Base-by-base conservation (phyloP, 2,888 invertebrate genomes). In the Maniola hyperantus region DNA sequence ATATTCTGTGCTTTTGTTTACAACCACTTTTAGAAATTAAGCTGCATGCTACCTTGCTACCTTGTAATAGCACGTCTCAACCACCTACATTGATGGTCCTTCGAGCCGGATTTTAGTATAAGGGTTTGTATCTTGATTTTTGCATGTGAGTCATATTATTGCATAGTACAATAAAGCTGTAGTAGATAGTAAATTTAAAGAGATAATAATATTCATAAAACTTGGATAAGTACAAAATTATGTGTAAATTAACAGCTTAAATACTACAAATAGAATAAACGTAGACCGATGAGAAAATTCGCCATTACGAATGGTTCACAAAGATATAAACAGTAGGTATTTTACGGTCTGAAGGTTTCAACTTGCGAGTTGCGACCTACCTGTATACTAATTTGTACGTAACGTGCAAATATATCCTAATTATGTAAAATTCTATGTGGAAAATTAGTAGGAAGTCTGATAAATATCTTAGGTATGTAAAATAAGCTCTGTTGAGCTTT, bases 301-400 rank as follows among this genome's bases (percentile, higher is more conserved):
- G 15, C 18, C 10, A 34, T 15, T 39, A 5, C 13, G 55, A 13
- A 57, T 57, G 57, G 42, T 10, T 57, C 57, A 57, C 6, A 8
- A 20, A 57, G 20, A 20, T 57, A 57, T 57, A 39, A 13, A 11
- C 13, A 57, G 57, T n/a, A n/a, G n/a, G n/a, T 20, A 18, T 20
- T 42, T 42, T 42, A 42, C 39, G 20, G 42, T 57, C 42, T 57
- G 39, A 57, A 57, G 57, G 39, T 57, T 42, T 7, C 20, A 20
- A 6, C 57, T 42, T 57, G 18, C 6, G 6, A 15, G 8, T 15
- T 15, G n/a, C 7, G n/a, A 33, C n/a, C 33, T n/a, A 13, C n/a
- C 0, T 4, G 26, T 11, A n/a, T 53, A 13, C n/a, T 11, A 15
- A 54, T n/a, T 15, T 15, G 0, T 51, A 51, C 5, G 11, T n/a